Base-by-base conservation (phyloP, 2,797 vertebrate species). In the Thunnus albacares region DNA sequence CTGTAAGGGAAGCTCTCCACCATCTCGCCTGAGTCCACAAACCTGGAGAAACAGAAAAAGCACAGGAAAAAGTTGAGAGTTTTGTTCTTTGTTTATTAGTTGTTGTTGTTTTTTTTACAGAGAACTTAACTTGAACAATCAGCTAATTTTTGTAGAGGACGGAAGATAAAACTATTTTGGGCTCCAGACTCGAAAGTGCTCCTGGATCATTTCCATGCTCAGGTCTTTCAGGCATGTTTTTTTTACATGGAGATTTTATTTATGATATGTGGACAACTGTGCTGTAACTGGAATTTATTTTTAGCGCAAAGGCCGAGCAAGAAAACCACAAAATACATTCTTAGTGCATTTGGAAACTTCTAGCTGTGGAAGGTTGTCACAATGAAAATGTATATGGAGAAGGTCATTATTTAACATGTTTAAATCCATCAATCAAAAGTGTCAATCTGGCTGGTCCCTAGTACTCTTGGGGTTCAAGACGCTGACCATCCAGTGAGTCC, bases 11-110 rank as follows among this genome's bases (percentile, higher is more conserved):
- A 99, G 84, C 92, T 97, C 22, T 99, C 98, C 0, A 96, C 81
- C 98, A 99, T 99, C 88, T 99, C 98, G 0, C 97, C 97, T 20
- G 97, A 96, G 83, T 99, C 98, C 86, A 99, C 98, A 94, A 99
- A 99, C 92, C 98, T 99, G 92, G 6, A 11, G 24, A 81, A 75
- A 66, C 5, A 70, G 3, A 75, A 69, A 49, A 17, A 11, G 11
- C 10, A 38, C 3, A 38, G 38, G 38, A 10, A 11, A 38, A 38
- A 11, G 35, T 38, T 38, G 10, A 35, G 35, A 38, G 38, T 38
- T 38, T 38, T 38, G 10, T 10, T 9, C 2, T 11, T 38, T 35
- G 8, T 35, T 10, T 35, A 9, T 35, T 35, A 6, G 33, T 8
- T 6, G 33, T 47, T 17, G 4, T 24, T 24, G 24, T 24, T 24